phyloP scores from a whole-genome alignment of 1,140 invertebrate species.

The Eueides isabella region DNA sequence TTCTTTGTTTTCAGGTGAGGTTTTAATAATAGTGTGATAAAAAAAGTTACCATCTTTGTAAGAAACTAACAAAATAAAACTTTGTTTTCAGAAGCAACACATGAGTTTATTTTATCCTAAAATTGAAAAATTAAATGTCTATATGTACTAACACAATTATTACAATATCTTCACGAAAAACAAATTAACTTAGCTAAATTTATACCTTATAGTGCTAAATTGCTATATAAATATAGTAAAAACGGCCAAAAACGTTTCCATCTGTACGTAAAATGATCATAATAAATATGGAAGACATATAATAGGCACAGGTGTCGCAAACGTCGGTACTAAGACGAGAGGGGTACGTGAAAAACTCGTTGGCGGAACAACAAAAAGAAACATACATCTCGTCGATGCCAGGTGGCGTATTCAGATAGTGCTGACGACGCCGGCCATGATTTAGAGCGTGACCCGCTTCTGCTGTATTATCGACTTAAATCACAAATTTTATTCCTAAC shows the following conservation, averaged over 20 bases:
- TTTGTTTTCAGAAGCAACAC: too few species aligned
- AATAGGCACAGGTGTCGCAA: conserved; percentile 65
- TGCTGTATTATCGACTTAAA: conserved; percentile 22
- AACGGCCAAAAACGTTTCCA: conserved; percentile 20
- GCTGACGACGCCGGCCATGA: conserved; percentile 63
- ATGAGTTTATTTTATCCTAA: too few species aligned
- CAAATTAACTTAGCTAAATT: too few species aligned
- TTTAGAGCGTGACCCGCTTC: conserved; percentile 67
- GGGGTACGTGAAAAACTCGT: conserved; percentile 69
- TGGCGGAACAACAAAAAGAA: conserved; percentile 66
- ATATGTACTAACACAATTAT: too few species aligned
- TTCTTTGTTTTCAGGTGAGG: too few species aligned
- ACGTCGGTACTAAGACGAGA: conserved; percentile 48
- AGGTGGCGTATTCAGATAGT: conserved; percentile 69
- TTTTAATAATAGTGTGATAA: too few species aligned
- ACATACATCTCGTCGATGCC: conserved; percentile 46
- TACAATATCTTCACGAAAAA: too few species aligned
- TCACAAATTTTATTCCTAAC: conserved; percentile 12
- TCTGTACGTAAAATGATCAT: conserved; percentile 43
- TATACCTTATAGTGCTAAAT: conserved; percentile 2
- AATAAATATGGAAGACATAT: conserved; percentile 57
- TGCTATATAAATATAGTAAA: background rate
- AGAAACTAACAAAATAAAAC: too few species aligned
- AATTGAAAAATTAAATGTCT: too few species aligned
- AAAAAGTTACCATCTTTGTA: too few species aligned